Conservation (phyloP, 2,113 vertebrate genomes). For the Marmota monax region DNA sequence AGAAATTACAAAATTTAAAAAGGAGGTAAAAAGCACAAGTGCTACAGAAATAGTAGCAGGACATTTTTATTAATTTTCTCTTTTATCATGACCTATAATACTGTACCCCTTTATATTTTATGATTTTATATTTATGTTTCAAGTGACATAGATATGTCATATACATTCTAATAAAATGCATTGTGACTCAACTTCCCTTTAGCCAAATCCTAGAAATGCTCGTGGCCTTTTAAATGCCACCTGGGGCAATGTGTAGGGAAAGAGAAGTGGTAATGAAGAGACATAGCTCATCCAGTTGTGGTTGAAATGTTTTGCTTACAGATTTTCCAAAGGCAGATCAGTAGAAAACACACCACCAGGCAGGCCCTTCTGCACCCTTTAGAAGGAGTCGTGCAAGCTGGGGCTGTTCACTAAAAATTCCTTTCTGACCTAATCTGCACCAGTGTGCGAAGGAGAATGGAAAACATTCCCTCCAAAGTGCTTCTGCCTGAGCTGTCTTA, state of each 20-base stretch:
- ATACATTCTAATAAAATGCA: background rate
- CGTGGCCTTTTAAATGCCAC: background rate
- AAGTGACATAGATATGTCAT: too few species aligned
- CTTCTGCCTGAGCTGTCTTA: background rate
- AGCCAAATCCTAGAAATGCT: background rate
- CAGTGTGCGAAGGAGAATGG: background rate
- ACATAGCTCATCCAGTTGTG: background rate
- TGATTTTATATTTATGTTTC: background rate
- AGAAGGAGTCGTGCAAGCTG: background rate
- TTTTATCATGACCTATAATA: background rate
- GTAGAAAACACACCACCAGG: background rate
- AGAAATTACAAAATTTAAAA: background rate
- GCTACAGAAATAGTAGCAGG: background rate
- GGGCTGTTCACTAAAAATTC: too few species aligned
- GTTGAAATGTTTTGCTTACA: background rate
- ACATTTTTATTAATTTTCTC: background rate
- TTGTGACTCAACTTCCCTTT: background rate
- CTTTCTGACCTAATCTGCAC: background rate
- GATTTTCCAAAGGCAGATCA: too few species aligned
- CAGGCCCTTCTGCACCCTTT: background rate
- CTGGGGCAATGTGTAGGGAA: background rate
- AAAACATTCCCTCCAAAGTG: background rate
- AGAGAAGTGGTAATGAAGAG: background rate
- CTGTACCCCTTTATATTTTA: background rate
- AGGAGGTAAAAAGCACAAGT: background rate